Evolutionary conservation across 1,140 invertebrate species (phyloP), one percentile per base, ranked within the genome.

Genomic region (Anthonomus grandis): DNA sequence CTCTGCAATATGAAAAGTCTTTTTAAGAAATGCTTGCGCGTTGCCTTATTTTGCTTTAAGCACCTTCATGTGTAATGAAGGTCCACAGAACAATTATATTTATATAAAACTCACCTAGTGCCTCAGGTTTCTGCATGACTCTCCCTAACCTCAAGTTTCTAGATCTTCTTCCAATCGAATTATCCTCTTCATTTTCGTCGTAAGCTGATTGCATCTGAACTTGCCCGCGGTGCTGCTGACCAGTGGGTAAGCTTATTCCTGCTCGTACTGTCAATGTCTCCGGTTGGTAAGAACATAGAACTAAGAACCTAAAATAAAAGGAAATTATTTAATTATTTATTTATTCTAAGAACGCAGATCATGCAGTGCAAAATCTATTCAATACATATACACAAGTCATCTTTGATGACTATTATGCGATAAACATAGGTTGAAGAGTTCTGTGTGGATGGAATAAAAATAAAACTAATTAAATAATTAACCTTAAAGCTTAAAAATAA

Each of bases 181-280:
- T 63, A 23, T 56, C 59, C 37, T 49, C 57, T 22, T 44, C 62
- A 34, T 65, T 55, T 39, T 64, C 51, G n/a, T 41, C 23, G 4
- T 52, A 38, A 19, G 47, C 38, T 3, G 57, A 15, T 15, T 64
- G 59, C 1, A 66, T 64, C 25, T 70, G 67, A 15, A 63, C 64
- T 15, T 60, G 53, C 22, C 66, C 64, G 18, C 49, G 37, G 24
- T 46, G 46, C 21, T 59, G 50, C 13, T 49, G 50, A 17, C 42
- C 51, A 13, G 58, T 63, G 0, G 83, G 83, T 37, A 85, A 71
- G 41, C 81, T 83, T 25, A 85, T 81, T 13, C 87, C 86, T 18
- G 88, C 87, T 52, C 86, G 76, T 8, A 91, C 86, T 0, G 87
- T 88, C 50, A 89, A 76, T 5, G 86, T 87, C 70, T 89, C 87